phyloP scores from a whole-genome alignment of 1,140 invertebrate species.

The Scaptomyza pallida region DNA sequence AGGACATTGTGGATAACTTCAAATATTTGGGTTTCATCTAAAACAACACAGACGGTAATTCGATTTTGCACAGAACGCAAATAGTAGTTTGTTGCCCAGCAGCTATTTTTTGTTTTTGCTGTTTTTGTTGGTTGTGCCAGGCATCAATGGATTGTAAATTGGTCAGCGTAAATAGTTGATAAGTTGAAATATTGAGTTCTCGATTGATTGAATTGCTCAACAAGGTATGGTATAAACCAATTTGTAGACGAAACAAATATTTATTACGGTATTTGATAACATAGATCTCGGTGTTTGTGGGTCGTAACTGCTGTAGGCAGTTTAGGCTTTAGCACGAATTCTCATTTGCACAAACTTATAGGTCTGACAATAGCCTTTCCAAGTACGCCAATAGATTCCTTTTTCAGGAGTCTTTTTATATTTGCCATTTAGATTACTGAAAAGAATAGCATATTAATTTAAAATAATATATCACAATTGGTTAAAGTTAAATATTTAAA shows the following conservation, averaged over 20 bases:
- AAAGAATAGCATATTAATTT: too few species aligned
- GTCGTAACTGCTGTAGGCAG: too few species aligned
- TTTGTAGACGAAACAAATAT: neutral
- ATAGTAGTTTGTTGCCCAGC: neutral
- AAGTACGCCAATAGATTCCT: neutral
- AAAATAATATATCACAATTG: too few species aligned
- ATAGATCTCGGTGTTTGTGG: too few species aligned
- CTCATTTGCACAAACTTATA: slow-evolving; percentile 5
- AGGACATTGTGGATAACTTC: slow-evolving; percentile 25
- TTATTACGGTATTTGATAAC: neutral
- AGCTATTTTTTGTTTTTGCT: too few species aligned
- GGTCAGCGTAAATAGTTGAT: slow-evolving; percentile 52
- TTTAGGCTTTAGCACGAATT: neutral
- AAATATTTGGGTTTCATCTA: slow-evolving; percentile 51
- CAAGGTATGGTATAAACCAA: neutral
- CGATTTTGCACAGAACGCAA: slow-evolving; percentile 32
- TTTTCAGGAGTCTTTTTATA: too few species aligned
- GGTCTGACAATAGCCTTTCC: neutral
- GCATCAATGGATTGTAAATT: slow-evolving; percentile 16
- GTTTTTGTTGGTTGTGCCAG: neutral
- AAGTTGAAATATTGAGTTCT: slow-evolving; percentile 15
- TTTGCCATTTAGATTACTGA: neutral
- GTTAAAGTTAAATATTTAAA: too few species aligned
- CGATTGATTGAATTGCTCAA: neutral
- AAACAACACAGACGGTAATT: slow-evolving; percentile 52